phyloP scores from a whole-genome alignment of 2,113 vertebrate species.

The Mungos mungo region DNA sequence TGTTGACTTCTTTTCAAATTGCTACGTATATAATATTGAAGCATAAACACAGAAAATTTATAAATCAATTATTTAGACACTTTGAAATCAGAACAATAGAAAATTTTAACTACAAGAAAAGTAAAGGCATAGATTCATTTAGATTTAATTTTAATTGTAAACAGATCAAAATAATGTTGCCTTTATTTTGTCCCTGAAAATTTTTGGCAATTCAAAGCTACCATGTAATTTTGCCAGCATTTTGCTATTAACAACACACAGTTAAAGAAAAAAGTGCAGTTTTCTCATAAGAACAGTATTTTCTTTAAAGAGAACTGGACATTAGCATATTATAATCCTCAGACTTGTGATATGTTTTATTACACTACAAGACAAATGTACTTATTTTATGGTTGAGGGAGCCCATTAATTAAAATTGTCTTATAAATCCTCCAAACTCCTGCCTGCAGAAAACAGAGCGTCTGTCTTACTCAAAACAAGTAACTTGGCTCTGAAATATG shows the following conservation, averaged over 20 bases:
- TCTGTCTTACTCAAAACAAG: background rate
- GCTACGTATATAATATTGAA: background rate
- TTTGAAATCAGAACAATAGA: background rate
- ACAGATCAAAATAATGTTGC: background rate
- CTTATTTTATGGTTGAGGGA: constrained; percentile 49
- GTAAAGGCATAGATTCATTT: background rate
- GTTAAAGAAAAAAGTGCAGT: background rate
- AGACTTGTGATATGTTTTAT: background rate
- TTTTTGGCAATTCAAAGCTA: background rate
- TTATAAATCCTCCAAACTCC: background rate
- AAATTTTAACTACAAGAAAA: background rate
- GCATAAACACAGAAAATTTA: background rate
- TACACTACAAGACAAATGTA: background rate
- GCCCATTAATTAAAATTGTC: constrained; percentile 62
- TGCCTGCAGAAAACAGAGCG: constrained; percentile 23
- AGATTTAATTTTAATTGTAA: constrained; percentile 28
- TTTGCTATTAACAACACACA: background rate
- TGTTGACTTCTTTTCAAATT: background rate
- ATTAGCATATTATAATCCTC: constrained; percentile 37
- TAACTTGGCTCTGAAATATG: background rate
- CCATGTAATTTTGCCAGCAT: background rate
- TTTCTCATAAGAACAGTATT: background rate
- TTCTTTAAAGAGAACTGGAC: constrained; percentile 1
- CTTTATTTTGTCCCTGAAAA: background rate
- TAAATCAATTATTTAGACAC: background rate